Evolutionary conservation across 2,888 invertebrate genomes (phyloP), one percentile per base, ranked within the genome.

Genomic region (Tortrix viridana): DNA sequence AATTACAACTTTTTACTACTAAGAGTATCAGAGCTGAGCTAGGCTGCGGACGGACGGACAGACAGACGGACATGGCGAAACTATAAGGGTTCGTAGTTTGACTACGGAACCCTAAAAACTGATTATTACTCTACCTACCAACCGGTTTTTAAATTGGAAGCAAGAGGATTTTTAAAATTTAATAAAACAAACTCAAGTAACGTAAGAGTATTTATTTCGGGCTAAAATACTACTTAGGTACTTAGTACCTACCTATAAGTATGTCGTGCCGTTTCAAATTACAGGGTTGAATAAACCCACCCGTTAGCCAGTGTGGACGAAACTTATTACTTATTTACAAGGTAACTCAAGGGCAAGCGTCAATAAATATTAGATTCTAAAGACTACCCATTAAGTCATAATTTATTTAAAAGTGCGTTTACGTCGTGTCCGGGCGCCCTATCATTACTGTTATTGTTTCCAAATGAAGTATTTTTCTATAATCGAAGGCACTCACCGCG

Each of bases 171-270:
- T n/a, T n/a, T n/a, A n/a, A n/a, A n/a, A n/a, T n/a, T n/a, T n/a
- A 23, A 4, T n/a, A 22, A 53, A 53, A 37, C 37, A 38, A 54
- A 48, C 14, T 2, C 7, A 14, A 19, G 22, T 48, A 60, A 23
- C 41, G 48, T 19, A 47, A 26, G 60, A 60, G 60, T 60, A 60
- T 60, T 60, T 60, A 60, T 54, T 60, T 60, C 20, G 38, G 22
- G 14, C 32, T 48, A 9, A 26, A 19, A 55, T 6, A 18, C 43
- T 19, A 50, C 22, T 47, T 32, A n/a, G 32, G 46, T 59, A 5
- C 12, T 9, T 50, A 32, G 19, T 32, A 32, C n/a, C 23, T 26
- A 26, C 26, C 7, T 26, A 41, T 53, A 53, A 53, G 53, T 53
- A 38, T 22, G 38, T n/a, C 38, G 52, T 53, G 52, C 52, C 52